Evolutionary conservation across 2,113 vertebrate species (phyloP), one percentile per base, ranked within the genome.

Genomic region (Laticauda laticaudata): DNA sequence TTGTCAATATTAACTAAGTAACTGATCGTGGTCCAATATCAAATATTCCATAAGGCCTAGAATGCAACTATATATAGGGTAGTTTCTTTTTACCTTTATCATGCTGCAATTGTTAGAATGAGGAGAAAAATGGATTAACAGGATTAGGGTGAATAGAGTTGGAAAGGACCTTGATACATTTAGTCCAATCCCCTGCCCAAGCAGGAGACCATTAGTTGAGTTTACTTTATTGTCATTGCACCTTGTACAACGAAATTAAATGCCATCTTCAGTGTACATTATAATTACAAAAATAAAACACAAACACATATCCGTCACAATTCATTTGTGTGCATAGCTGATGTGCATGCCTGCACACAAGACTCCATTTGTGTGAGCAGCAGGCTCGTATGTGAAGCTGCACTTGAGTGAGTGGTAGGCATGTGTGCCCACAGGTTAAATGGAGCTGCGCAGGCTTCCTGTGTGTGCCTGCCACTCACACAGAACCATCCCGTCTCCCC

Each of bases 281-380:
- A 51, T 51, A 51, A 51, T 51, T 51, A 51, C 48, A 51, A 51
- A 51, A 51, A 53, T 53, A 53, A 53, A 53, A 53, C 2, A 53
- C 51, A 53, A 53, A 53, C 51, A 53, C 51, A 53, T 12, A 53
- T 53, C 10, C 51, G 12, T 53, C 51, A 53, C 51, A 53, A 29
- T 69, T 29, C 4, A 69, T 69, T 5, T 69, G 12, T 69, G 12
- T 1, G 2, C 14, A 14, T 0, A 0, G 64, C 64, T 69, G 29
- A 5, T 34, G 4, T 0, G 0, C 14, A n/a, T 0, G 2, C 12
- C 15, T 14, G 2, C 14, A 15, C 1, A 14, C 29, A 69, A 69
- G n/a, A 34, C 64, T 69, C 2, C 64, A 69, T 69, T 34, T 69
- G 12, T 69, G 14, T 1, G n/a, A 69, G 12, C 12, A n/a, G 61